Conservation (phyloP, 2,113 vertebrate genomes). For the Felis catus region DNA sequence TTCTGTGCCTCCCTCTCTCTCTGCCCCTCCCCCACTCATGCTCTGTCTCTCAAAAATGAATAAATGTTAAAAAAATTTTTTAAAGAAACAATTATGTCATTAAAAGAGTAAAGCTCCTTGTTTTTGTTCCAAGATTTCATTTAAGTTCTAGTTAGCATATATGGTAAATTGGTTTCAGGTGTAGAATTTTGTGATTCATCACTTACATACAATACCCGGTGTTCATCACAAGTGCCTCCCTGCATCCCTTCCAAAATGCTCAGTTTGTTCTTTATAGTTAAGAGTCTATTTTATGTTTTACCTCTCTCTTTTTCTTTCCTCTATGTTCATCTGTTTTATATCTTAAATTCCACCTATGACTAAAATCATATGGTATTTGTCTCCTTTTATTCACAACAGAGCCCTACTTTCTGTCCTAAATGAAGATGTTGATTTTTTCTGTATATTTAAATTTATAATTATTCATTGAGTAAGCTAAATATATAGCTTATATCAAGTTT, state of each 20-base stretch:
- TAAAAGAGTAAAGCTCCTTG: not conserved
- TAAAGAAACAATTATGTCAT: slow-evolving; percentile 14
- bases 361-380: not conserved
- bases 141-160: not conserved
- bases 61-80: no score
- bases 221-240: not conserved
- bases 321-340: not conserved
- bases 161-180: not conserved
- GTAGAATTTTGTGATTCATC: not conserved
- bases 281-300: not conserved
- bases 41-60: no score
- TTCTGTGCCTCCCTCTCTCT: no score
- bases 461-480: not conserved
- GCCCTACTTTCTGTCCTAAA: not conserved
- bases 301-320: not conserved
- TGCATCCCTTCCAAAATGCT: not conserved
- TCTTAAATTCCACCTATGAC: not conserved
- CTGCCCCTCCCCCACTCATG: no score
- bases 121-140: not conserved
- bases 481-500: not conserved
- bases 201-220: not conserved
- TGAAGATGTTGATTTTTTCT: not conserved
- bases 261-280: not conserved
- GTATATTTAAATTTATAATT: not conserved
- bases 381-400: not conserved